Base-by-base conservation (phyloP, 2,113 vertebrate species). In the Amphiprion percula region DNA sequence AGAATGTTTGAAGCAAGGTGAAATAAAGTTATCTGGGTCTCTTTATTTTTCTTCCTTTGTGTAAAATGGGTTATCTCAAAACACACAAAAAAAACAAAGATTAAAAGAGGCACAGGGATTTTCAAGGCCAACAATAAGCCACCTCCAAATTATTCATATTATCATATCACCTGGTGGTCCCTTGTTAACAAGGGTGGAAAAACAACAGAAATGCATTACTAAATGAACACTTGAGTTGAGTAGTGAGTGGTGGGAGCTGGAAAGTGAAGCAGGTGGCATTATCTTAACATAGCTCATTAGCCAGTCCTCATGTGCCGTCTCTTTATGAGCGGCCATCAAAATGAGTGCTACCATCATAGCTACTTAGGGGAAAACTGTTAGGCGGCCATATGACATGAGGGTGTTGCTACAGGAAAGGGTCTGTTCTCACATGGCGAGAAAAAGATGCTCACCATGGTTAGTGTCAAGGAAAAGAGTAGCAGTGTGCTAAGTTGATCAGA, bases 311-410 rank as follows among this genome's bases (percentile, higher is more conserved):
- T 74, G 75, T 24, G 33, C 72, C 16, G 62, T 77, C 79, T 79
- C 82, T 93, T 89, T 91, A 91, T 81, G 89, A 86, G 86, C 60
- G 49, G 68, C 88, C 79, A 90, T 92, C 87, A 88, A 87, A 87
- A 81, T 83, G 82, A 91, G 86, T 72, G 83, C 88, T 79, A 73
- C 90, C 84, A 87, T 91, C 90, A 88, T 80, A 30, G 73, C 88
- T 79, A 77, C 90, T 92, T 80, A 83, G 58, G 54, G 55, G 33
- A 50, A 73, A 74, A 62, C 71, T 58, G 76, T 68, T 60, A 24
- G 61, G 62, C 37, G 37, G 59, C 74, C 83, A 72, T 83, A 75
- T 89, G 86, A 89, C 68, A 60, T 85, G 72, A 87, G 80, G 68
- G 63, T 67, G 72, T 52, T 28, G 68, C 66, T 24, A 23, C 62